Evolutionary conservation across 2,797 vertebrate genomes (phyloP), one percentile per base, ranked within the genome.

Genomic region (Mustela erminea): DNA sequence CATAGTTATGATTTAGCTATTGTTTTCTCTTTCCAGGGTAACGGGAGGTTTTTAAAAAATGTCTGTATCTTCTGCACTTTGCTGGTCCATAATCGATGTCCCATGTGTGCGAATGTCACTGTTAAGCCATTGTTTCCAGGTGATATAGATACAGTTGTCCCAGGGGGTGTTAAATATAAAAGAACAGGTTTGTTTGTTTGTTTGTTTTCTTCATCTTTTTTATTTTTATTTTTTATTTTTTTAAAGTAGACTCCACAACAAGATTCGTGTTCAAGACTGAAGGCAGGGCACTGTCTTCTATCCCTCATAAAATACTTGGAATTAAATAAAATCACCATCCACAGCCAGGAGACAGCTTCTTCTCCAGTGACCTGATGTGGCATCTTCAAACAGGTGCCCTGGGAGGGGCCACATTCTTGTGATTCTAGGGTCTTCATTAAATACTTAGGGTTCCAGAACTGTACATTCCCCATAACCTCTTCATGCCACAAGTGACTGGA

Each of bases 111-210:
- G 85, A 94, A 86, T 96, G 92, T 95, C 94, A 93, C 5, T 13
- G 43, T 46, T 13, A 87, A 93, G 70, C 68, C 92, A 11, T 58
- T 82, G 46, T 96, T 85, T 95, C 58, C 49, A 25, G 32, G 58
- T 81, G 25, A 87, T 52, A 7, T 0, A 60, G 68, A 35, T 54
- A 27, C 1, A 15, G 52, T 80, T 81, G 87, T 93, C 75, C 74
- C 92, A 90, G 3, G 3, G 29, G 52, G 58, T 77, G 62, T 92
- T 97, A 72, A 60, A 77, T 95, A 92, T 43, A 75, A 95, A 90
- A 68, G 35, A 80, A 56, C 32, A 64, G 49, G 18, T 25, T 25
- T 52, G 17, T 38, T 38, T n/a, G n/a, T n/a, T n/a, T n/a, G 14
- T 0, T 4, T 7, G 2, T 27, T 32, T 75, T 43, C 14, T 21